Base-by-base conservation (phyloP, 1,140 invertebrate species). In the Drosophila malerkotliana region DNA sequence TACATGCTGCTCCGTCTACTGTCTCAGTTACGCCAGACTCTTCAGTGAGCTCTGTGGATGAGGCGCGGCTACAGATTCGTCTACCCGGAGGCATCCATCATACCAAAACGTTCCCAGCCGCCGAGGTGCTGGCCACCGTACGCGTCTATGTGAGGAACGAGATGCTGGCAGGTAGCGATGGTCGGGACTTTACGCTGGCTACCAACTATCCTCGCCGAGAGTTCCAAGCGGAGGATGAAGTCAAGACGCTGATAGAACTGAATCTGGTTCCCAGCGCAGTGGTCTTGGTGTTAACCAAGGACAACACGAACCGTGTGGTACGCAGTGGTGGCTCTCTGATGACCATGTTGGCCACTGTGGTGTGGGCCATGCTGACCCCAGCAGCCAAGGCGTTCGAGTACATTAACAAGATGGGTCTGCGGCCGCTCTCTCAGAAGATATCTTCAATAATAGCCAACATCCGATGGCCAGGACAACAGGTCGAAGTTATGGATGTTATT, bases 51-150 rank as follows among this genome's bases (percentile, higher is more conserved):
- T 54, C 69, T 0, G 51, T 51, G 7, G 92, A 97, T 96, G 82
- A 96, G 94, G 88, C 96, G 0, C 93, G 96, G 55, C 94, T 98
- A 45, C 97, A 98, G 92, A 97, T 98, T 83, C 94, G 96, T 77
- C 80, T 98, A 51, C 95, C 97, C 0, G 95, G 96, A 91, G 97
- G 97, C 9, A 94, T 93, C 1, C 69, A 79, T 4, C 82, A 90
- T 47, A 93, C 90, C 6, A 82, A 92, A 54, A 84, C 92, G 4
- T 93, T 93, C 66, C 66, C 90, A 14, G 53, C 48, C 6, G 55
- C 68, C 0, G 90, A 91, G 72, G 73, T 91, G 34, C 90, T 95
- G 74, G 57, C 90, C 74, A 90, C 90, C 12, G 76, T 91, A 26
- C 87, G 87, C 14, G 47, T 57, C 2, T 88, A 53, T 61, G 88